phyloP scores from a whole-genome alignment of 2,888 invertebrate genomes.

The Tromatobia lineatoria region DNA sequence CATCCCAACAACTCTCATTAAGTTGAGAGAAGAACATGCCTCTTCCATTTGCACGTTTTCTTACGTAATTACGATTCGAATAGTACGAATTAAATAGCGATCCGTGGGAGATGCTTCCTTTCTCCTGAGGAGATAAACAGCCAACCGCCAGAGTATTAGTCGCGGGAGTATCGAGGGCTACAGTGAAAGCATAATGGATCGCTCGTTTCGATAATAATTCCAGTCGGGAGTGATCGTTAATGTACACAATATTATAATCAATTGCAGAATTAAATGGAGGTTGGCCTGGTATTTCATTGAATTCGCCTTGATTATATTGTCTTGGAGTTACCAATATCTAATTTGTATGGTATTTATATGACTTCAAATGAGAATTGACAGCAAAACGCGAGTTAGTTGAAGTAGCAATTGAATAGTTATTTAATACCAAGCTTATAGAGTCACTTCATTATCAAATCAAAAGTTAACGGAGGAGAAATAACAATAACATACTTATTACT shows the following conservation, averaged over 20 bases:
- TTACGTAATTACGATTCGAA: slow-evolving; percentile 64
- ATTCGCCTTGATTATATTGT: background rate
- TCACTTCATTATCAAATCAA: background rate
- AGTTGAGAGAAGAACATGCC: slow-evolving; percentile 26
- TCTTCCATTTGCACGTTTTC: slow-evolving; percentile 62
- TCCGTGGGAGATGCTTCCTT: slow-evolving; percentile 60
- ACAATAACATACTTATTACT: too few species aligned
- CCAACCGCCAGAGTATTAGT: background rate
- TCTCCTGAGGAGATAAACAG: slow-evolving; percentile 55
- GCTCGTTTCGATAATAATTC: slow-evolving; percentile 29
- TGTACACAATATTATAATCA: slow-evolving; percentile 3
- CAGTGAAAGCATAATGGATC: slow-evolving; percentile 38
- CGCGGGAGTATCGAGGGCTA: slow-evolving; percentile 21
- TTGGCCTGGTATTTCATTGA: background rate
- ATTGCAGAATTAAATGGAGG: background rate
- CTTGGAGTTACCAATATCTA: background rate
- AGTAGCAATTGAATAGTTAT: background rate
- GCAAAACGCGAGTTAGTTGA: too few species aligned
- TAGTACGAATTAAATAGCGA: slow-evolving; percentile 68
- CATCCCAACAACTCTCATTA: slow-evolving; percentile 24
- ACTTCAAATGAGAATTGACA: too few species aligned
- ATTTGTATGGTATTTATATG: background rate
- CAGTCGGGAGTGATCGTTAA: background rate
- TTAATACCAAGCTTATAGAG: background rate
- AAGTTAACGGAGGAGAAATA: too few species aligned